Percentiles rank a stretch among this genome's conserved stretches.
These are phyloP conservation scores for Lichenostomus cassidix DNA, from an alignment of 2,113 vertebrate genomes.

Conservation along the genomic window DNA sequence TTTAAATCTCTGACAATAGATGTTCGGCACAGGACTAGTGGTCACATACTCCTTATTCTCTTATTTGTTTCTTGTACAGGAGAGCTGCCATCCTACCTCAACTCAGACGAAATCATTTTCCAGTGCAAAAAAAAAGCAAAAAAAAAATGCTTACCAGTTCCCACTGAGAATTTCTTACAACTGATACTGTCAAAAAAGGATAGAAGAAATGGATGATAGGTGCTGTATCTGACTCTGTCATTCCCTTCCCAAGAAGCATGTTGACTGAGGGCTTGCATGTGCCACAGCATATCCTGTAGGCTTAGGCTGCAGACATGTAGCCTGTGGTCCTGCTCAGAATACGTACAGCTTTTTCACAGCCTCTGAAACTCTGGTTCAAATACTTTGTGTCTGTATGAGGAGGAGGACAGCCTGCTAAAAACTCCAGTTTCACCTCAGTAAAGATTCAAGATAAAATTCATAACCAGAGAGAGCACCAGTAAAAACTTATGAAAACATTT, in stretches of 20 bases:
- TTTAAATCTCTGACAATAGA: background rate
- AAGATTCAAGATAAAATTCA: background rate
- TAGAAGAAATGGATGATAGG: background rate
- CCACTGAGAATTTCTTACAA: background rate
- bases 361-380: background rate
- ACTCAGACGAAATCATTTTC: background rate
- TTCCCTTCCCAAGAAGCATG: background rate
- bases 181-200: background rate
- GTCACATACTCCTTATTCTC: background rate
- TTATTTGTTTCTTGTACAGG: background rate
- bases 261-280: background rate
- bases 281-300: background rate
- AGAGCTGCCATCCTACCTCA: background rate
- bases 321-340: background rate
- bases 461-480: background rate
- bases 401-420: background rate
- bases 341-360: background rate
- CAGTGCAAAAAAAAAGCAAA: background rate
- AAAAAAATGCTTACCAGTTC: background rate
- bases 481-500: background rate
- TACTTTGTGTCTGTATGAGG: fast-evolving
- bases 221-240: background rate
- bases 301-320: background rate
- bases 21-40: background rate
- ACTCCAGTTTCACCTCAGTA: background rate